Conservation (phyloP, 2,113 vertebrate species). For the Dendropsophus ebraccatus region DNA sequence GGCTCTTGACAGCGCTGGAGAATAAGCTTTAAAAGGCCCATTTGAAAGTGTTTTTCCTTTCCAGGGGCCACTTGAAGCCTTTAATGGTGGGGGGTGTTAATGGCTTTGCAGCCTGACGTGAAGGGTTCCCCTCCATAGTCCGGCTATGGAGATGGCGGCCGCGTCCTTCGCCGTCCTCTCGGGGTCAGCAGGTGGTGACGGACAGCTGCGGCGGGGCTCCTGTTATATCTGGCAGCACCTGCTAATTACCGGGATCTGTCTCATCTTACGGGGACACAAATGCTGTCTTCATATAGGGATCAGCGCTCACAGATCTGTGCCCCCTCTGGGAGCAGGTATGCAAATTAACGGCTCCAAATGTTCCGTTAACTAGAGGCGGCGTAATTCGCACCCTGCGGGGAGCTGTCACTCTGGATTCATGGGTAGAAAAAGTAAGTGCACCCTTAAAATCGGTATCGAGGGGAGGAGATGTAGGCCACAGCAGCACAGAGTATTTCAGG, state of each 20-base stretch:
- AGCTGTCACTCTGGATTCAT: not conserved
- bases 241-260: slow-evolving; percentile 18
- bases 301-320: not conserved
- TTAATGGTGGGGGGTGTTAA: slow-evolving; percentile 46
- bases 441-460: no score
- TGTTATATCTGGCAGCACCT: slow-evolving; percentile 10
- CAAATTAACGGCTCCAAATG: slow-evolving; percentile 9
- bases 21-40: slow-evolving; percentile 73
- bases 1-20: slow-evolving; percentile 76
- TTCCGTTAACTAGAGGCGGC: not conserved
- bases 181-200: slow-evolving; percentile 22
- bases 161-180: slow-evolving; percentile 18
- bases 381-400: not conserved
- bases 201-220: slow-evolving; percentile 5
- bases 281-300: slow-evolving; percentile 4
- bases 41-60: slow-evolving; percentile 70
- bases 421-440: not conserved
- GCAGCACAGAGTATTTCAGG: slow-evolving; percentile 1
- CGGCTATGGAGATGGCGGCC: not conserved
- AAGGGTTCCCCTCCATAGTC: not conserved
- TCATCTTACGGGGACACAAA: slow-evolving; percentile 29
- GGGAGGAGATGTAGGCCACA: not conserved
- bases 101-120: slow-evolving; percentile 11
- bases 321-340: no score
- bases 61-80: slow-evolving; percentile 58